Evolutionary conservation across 2,113 vertebrate genomes (phyloP).

Genomic region (Copsychus sechellarum): DNA sequence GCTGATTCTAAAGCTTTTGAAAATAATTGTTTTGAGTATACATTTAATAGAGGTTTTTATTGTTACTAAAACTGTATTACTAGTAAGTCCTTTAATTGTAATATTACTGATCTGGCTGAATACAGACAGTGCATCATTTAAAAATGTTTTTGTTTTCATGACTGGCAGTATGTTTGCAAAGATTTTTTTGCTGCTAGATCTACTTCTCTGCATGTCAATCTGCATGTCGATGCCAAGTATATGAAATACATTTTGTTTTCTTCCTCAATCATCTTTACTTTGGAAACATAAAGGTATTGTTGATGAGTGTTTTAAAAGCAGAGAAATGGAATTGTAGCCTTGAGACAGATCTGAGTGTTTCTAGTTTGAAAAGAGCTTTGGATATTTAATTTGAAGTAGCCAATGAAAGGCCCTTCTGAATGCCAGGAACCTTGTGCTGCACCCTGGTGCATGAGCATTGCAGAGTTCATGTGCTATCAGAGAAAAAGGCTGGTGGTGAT

Average conservation of each 20-base stretch:
- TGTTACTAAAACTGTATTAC: background rate
- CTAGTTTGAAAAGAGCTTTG: background rate
- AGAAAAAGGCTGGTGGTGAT: background rate
- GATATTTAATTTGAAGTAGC: background rate
- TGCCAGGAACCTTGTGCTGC: background rate
- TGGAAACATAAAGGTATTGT: background rate
- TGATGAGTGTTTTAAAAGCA: background rate
- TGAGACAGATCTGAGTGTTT: background rate
- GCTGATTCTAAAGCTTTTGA: background rate
- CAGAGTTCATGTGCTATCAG: accelerated
- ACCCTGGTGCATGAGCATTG: accelerated
- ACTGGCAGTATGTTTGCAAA: background rate
- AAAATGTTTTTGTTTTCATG: background rate
- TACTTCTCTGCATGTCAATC: background rate
- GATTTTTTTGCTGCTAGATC: background rate
- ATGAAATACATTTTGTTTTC: background rate
- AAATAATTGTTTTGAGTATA: background rate
- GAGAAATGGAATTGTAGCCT: background rate
- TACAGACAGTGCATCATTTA: background rate
- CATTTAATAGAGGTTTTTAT: background rate
- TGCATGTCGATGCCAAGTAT: background rate
- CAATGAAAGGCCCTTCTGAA: background rate
- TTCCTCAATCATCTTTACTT: background rate
- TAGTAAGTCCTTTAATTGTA: background rate
- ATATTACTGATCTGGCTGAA: background rate